Base-by-base conservation (phyloP, 1,140 invertebrate species). In the Elysia chlorotica region DNA sequence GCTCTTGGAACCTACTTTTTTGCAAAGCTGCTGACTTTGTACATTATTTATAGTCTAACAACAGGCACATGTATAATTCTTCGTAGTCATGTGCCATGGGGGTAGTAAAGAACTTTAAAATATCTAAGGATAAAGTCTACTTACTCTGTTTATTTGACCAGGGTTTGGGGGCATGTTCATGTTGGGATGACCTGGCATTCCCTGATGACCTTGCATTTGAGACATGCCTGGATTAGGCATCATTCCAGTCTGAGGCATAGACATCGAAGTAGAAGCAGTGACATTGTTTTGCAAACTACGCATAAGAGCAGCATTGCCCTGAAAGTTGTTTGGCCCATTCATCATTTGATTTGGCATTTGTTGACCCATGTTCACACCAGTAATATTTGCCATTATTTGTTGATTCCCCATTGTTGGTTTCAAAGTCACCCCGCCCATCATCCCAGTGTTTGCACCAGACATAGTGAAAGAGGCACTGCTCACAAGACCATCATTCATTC, bases 261-360 rank as follows among this genome's bases (percentile, higher is more conserved):
- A 68, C 71, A 82, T 74, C 17, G 73, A 38, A 65, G 74, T 56
- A 25, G 74, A 77, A 74, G 72, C 59, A 35, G 56, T 67, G 31
- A 78, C 71, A 70, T 73, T 74, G 33, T 73, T 61, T 17, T 61
- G 66, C 65, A 78, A 71, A 35, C 48, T 71, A 61, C 76, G 71
- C 88, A 73, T 86, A 83, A 74, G 75, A 74, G 66, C 73, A 63
- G 75, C 74, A 35, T 75, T 76, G 67, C 74, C 80, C 57, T 78
- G 74, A 28, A 80, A 74, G 71, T 82, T 79, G 31, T 79, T 79
- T 65, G 82, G 85, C 67, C 86, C 86, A 83, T 87, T 87, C 74
- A 87, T 83, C 76, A 85, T 70, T 38, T 80, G 81, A 73, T 74
- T 78, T 41, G 78, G 72, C 38, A 75, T 71, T 62, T 80, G 76